These are phyloP conservation scores for Ichneumoninae sp. DNA, from an alignment of 2,888 invertebrate genomes.

Conservation along the genomic window DNA sequence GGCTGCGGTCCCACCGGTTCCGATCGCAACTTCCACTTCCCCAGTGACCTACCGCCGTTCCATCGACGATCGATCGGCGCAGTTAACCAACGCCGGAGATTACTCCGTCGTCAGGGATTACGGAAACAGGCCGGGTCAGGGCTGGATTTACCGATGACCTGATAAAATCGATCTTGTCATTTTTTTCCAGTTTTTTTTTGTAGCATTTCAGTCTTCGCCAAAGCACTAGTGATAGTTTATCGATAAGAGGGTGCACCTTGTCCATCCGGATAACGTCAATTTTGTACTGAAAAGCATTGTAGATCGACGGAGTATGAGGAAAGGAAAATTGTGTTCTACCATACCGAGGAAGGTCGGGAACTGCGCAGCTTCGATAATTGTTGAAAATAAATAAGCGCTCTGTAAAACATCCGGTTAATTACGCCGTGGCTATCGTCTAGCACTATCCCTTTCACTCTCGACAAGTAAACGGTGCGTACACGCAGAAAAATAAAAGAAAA, in stretches of 20 bases:
- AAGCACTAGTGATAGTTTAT: constrained; percentile 26
- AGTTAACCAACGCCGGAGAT: constrained; percentile 38
- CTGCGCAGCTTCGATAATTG: constrained; percentile 25
- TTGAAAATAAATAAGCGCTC: constrained; percentile 41
- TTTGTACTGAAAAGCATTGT: background rate
- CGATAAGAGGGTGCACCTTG: constrained; percentile 25
- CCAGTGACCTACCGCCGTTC: constrained; percentile 24
- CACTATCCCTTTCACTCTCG: constrained; percentile 58
- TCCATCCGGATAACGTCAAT: background rate
- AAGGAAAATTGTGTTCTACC: background rate
- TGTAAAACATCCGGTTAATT: constrained; percentile 35
- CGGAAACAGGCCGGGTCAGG: constrained; percentile 17
- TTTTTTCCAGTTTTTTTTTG: background rate
- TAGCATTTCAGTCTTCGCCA: constrained; percentile 9
- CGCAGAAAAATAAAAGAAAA: constrained; percentile 2
- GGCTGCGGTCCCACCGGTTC: constrained; percentile 7
- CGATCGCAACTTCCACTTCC: constrained; percentile 1
- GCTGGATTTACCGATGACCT: constrained; percentile 34
- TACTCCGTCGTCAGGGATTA: constrained; percentile 11
- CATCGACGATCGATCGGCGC: constrained; percentile 15
- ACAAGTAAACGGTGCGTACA: constrained; percentile 7
- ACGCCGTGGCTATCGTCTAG: background rate
- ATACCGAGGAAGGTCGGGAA: constrained; percentile 7
- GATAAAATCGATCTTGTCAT: background rate
- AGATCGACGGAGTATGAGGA: background rate